Evolutionary conservation across 2,113 vertebrate genomes (phyloP).

Genomic region (Chionodraco myersi): DNA sequence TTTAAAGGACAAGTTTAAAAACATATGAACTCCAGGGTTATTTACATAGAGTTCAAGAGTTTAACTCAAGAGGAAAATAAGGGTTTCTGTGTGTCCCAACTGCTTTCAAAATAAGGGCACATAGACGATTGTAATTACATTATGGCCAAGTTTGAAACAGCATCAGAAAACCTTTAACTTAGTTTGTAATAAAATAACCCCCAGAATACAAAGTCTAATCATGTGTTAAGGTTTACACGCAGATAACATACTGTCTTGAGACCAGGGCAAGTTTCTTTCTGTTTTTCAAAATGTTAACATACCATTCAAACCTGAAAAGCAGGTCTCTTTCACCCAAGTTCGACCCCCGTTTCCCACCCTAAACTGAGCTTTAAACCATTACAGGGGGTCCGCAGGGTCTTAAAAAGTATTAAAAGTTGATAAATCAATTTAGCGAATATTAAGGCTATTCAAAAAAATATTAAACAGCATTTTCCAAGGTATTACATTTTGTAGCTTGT

Average conservation of each 20-base stretch:
- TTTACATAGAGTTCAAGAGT: neutral
- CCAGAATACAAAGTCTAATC: neutral
- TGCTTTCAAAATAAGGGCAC: neutral
- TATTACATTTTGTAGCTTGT: too few species aligned
- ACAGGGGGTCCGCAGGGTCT: too few species aligned
- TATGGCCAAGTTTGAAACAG: neutral
- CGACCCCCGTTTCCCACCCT: neutral
- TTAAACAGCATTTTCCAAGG: too few species aligned
- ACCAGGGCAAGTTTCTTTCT: neutral
- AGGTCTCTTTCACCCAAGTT: neutral
- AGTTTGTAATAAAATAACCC: neutral
- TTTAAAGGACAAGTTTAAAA: conserved; percentile 2
- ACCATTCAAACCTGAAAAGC: conserved; percentile 20
- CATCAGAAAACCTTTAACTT: neutral
- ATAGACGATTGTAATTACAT: too few species aligned
- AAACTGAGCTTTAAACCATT: neutral
- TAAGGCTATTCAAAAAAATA: too few species aligned
- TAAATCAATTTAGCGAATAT: too few species aligned
- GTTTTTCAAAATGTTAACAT: conserved; percentile 3
- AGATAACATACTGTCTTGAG: neutral
- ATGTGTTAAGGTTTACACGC: neutral
- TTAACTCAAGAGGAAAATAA: neutral
- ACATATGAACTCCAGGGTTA: neutral
- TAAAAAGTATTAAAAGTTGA: too few species aligned
- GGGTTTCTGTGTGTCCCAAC: neutral